These are phyloP conservation scores for Coelopa pilipes DNA, from an alignment of 2,888 invertebrate genomes.

Conservation along the genomic window DNA sequence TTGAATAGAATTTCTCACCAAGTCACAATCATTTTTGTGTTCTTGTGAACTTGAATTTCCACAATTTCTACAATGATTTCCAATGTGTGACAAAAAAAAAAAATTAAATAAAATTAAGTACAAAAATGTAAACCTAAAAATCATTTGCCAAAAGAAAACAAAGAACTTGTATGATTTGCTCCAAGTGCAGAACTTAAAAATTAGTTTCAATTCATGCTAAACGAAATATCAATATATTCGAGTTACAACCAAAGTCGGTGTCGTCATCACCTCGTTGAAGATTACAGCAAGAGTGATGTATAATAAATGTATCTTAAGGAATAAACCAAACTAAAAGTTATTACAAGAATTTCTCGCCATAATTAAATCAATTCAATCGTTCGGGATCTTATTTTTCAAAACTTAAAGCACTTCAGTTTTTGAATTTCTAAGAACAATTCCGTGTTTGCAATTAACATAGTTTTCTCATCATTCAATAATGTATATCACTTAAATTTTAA, in stretches of 20 bases:
- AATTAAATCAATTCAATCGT: background rate
- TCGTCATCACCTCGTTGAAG: background rate
- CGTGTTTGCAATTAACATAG: too few species aligned
- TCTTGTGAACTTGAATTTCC: too few species aligned
- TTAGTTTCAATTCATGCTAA: constrained; percentile 19
- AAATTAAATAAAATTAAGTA: background rate
- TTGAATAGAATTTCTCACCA: too few species aligned
- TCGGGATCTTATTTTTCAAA: background rate
- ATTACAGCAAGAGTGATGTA: background rate
- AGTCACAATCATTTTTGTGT: too few species aligned
- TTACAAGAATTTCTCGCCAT: background rate
- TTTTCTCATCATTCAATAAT: too few species aligned
- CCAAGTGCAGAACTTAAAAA: constrained; percentile 1
- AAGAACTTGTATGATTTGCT: background rate
- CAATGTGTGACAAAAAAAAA: too few species aligned
- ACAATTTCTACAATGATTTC: too few species aligned
- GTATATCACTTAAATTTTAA: constrained; percentile 1
- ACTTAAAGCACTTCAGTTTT: too few species aligned
- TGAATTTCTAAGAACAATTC: too few species aligned
- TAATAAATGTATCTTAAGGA: too few species aligned
- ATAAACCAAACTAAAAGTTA: background rate
- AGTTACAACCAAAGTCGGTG: constrained; percentile 19
- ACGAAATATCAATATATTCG: constrained; percentile 1
- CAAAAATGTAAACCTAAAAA: constrained; percentile 3
- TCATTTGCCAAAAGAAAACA: constrained; percentile 2